A percentile compares a stretch with the other conserved stretches of the same genome.
Conservation (phyloP, 2,888 invertebrate species). For the Cerastoderma edule region DNA sequence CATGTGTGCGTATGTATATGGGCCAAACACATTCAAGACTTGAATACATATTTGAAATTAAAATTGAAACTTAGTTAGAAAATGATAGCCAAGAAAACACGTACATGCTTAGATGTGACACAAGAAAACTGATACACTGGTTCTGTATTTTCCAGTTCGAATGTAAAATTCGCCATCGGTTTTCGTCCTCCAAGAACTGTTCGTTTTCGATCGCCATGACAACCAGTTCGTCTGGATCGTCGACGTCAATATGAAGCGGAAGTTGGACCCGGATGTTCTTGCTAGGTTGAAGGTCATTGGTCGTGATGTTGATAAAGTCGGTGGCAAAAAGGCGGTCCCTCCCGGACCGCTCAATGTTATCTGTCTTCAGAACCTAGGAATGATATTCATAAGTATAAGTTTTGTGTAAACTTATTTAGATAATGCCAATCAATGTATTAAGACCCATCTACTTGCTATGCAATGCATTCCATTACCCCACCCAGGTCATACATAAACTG, state of each 20-base stretch:
- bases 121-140: slow-evolving; percentile 43
- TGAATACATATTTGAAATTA: too few species aligned
- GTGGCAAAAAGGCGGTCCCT: slow-evolving; percentile 38
- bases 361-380: slow-evolving; percentile 51
- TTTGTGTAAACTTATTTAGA: too few species aligned
- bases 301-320: slow-evolving; percentile 41
- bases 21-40: too few species aligned
- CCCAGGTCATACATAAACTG: too few species aligned
- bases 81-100: too few species aligned
- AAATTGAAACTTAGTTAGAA: too few species aligned
- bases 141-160: slow-evolving; percentile 33
- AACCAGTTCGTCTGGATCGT: slow-evolving; percentile 33
- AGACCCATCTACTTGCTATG: too few species aligned
- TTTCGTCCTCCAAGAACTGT: slow-evolving; percentile 44
- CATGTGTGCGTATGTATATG: too few species aligned
- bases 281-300: slow-evolving; percentile 11
- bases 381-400: too few species aligned
- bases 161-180: slow-evolving; percentile 37
- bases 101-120: slow-evolving; percentile 53
- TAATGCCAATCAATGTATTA: too few species aligned
- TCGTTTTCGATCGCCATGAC: slow-evolving; percentile 48
- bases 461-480: too few species aligned
- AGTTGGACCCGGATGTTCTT: slow-evolving; percentile 36
- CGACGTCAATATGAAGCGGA: slow-evolving; percentile 37
- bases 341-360: slow-evolving; percentile 35